phyloP scores from a whole-genome alignment of 2,797 vertebrate species.

The Heliangelus exortis region DNA sequence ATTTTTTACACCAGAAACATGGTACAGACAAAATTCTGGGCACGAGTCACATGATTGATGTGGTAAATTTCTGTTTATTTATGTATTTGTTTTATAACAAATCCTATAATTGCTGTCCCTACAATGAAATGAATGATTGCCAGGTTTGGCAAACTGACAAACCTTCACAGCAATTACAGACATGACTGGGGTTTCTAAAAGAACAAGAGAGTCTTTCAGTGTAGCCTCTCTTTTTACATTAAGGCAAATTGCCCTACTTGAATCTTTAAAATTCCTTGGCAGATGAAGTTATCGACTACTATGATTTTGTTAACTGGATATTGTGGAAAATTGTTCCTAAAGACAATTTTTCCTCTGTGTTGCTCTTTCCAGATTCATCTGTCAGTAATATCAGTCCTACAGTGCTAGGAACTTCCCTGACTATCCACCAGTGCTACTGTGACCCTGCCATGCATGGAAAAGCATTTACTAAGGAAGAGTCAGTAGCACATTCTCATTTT shows the following conservation, averaged over 20 bases:
- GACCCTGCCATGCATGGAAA: background rate
- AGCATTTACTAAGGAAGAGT: background rate
- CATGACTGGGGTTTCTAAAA: background rate
- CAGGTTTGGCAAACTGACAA: background rate
- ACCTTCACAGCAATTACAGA: background rate
- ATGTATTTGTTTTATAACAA: background rate
- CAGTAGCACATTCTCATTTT: background rate
- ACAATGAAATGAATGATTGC: background rate
- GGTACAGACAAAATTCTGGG: background rate
- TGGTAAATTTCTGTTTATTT: background rate
- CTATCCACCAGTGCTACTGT: background rate
- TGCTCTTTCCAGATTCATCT: background rate
- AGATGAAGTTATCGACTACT: background rate
- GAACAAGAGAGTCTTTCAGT: background rate
- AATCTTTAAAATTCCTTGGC: background rate
- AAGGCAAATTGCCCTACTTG: background rate
- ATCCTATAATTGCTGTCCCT: background rate
- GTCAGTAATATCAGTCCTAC: background rate
- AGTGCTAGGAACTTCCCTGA: background rate
- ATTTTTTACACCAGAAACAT: background rate
- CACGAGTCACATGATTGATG: background rate
- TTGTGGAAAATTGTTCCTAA: background rate
- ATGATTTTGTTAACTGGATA: background rate
- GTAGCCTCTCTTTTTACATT: background rate
- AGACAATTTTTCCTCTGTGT: background rate